These are phyloP conservation scores for Synergus itoensis DNA, from an alignment of 2,888 invertebrate genomes.

Conservation along the genomic window DNA sequence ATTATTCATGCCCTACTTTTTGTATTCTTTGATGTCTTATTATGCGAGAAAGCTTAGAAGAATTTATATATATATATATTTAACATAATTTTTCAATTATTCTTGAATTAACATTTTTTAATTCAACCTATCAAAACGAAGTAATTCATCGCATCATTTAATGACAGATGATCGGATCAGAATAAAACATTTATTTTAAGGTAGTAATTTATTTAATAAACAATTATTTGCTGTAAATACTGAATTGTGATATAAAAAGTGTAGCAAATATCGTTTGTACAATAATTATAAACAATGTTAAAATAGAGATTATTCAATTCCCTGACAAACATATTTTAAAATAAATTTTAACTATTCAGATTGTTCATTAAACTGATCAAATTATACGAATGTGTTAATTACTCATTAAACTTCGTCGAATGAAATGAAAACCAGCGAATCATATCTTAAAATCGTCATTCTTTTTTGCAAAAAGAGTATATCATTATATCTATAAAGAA, in stretches of 20 bases:
- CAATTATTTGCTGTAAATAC: no score
- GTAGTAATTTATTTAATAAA: slow-evolving; percentile 4
- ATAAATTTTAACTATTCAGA: background rate
- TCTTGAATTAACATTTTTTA: no score
- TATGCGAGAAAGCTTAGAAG: background rate
- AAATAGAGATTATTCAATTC: background rate
- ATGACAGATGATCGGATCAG: no score
- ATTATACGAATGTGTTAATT: no score
- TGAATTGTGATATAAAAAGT: background rate
- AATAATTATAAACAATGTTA: background rate
- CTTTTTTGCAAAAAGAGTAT: background rate
- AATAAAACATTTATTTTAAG: background rate
- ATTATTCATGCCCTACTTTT: background rate
- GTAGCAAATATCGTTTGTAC: background rate
- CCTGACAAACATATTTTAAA: background rate
- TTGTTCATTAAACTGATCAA: no score
- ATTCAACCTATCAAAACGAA: no score
- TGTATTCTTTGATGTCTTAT: background rate
- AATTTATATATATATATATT: background rate
- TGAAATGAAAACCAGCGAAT: no score
- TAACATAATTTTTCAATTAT: background rate
- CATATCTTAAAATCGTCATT: background rate
- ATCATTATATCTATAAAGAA: background rate
- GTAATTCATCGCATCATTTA: no score
- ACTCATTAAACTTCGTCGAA: no score